Evolutionary conservation across 2,113 vertebrate species (phyloP), one percentile per base, ranked within the genome.

Genomic region (Thymallus thymallus): DNA sequence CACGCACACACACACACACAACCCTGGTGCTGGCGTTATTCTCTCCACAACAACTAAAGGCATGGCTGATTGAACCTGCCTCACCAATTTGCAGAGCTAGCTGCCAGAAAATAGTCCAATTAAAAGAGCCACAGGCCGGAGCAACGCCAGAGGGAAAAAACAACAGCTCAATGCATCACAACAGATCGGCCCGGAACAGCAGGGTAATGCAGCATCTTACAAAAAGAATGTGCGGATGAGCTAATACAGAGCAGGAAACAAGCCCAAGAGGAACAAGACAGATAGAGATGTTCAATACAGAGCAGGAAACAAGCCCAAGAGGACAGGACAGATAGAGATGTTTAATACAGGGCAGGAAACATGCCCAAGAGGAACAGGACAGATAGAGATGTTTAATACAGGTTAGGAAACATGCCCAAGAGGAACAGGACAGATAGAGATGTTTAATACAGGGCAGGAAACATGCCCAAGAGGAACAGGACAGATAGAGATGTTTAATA

Each of bases 71-170:
- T 83, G 78, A 79, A 83, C 75, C 76, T 77, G 79, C 84, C 82
- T 85, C 75, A 65, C 61, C 77, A 79, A 78, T 84, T 73, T 80
- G 71, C 71, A 69, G 71, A 81, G 73, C 80, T 66, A 73, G 78
- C 76, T 75, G 75, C 65, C 84, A 81, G 72, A 86, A 80, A 83
- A 83, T 85, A 16, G 72, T 68, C 79, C 86, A 83, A 88, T 88
- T 83, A 84, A 82, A 80, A 75, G 71, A 76, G 76, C 64, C 58
- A 76, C 70, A 56, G 74, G 68, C 77, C 56, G 74, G 64, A 26
- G 71, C 75, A 56, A 51, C 35, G 46, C 68, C 66, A 64, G 16
- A 26, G 58, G 51, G 72, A 14, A 35, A 67, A 45, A 69, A 73
- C 35, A 69, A 67, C 63, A 79, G 48, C 51, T 30, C 55, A 66